Evolutionary conservation across 2,113 vertebrate genomes (phyloP), one percentile per base, ranked within the genome.

Genomic region (Indicator maculatus): DNA sequence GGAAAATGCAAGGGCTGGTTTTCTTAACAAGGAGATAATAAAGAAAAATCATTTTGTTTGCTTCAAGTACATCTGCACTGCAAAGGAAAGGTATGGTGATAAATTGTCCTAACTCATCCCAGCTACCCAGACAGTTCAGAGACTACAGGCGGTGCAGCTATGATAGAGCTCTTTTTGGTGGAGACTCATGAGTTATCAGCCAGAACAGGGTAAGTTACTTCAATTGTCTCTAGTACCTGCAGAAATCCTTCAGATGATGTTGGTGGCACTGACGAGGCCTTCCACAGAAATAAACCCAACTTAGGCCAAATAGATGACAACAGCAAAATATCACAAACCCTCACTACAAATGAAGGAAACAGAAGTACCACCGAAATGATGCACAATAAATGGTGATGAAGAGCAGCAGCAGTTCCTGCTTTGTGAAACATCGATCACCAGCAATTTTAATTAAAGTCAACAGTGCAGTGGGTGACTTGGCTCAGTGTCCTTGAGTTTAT

Each of bases 371-470:
- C 56, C 28, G 26, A 83, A 93, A 69, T 6, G 27, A 76, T 47
- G 56, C 79, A 45, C 53, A 74, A 74, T 66, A 86, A 85, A 88
- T 9, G 24, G 41, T 72, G 69, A 93, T 74, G 76, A 93, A 91
- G 15, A 83, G 41, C 65, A 96, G 24, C 61, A 75, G 61, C n/a
- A 71, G 73, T 56, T 94, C 90, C 50, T 86, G 85, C 85, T 89
- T 93, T 93, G 87, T 87, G 85, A 89, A 80, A 38, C 87, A 94
- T 76, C 3, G 0, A 83, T 91, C 80, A 78, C 4, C 1, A 69
- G 85, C 85, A 89, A 86, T 89, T 86, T 89, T 80, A 95, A 95
- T 93, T 96, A 71, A 92, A 95, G 79, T 24, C 76, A 95, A 63
- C 67, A 71, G 45, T 33, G 5, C 67, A 88, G 55, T 27, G 60